Base-by-base conservation (phyloP, 2,113 vertebrate genomes). In the Diadophis punctatus region DNA sequence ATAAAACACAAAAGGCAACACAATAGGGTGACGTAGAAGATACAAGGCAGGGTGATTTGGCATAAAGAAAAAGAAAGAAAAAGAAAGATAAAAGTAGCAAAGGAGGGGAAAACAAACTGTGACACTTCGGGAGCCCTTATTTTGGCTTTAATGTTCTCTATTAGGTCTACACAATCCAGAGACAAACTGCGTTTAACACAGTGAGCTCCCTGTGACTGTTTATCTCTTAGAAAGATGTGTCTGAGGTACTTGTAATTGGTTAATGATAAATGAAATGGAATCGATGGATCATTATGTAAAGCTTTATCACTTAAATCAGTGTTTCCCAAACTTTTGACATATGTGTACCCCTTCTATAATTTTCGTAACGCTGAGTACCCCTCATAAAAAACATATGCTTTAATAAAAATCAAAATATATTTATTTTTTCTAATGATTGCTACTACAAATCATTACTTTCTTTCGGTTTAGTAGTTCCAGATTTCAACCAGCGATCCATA, bases 21-120 rank as follows among this genome's bases (percentile, higher is more conserved):
- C 56, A 22, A 74, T 87, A 94, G 90, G 91, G 95, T 58, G 94
- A 43, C 86, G 92, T 3, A 27, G 56, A 74, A 56, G 49, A 90
- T 68, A n/a, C 39, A 1, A 0, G 8, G 93, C 49, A 51, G 46
- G 90, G 90, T 18, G 10, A 52, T 0, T 55, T 92, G 20, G 89
- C 8, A 3, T 30, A 3, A 68, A 4, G 43, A 2, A 12, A 34
- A n/a, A 18, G 10, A 11, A 22, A 22, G n/a, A 18, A 46, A 22
- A 58, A 9, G 3, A 0, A 25, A 11, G n/a, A 11, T 30, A 30
- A 63, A 60, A 34, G 0, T 27, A 43, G 5, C 14, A 58, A 8
- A 74, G 43, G 90, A 88, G n/a, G 51, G 52, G 11, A 4, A 46
- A 58, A 11, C 12, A 12, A 11, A n/a, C 23, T 1, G 55, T 1